phyloP scores from a whole-genome alignment of 2,113 vertebrate genomes.

The Onychostruthus taczanowskii region DNA sequence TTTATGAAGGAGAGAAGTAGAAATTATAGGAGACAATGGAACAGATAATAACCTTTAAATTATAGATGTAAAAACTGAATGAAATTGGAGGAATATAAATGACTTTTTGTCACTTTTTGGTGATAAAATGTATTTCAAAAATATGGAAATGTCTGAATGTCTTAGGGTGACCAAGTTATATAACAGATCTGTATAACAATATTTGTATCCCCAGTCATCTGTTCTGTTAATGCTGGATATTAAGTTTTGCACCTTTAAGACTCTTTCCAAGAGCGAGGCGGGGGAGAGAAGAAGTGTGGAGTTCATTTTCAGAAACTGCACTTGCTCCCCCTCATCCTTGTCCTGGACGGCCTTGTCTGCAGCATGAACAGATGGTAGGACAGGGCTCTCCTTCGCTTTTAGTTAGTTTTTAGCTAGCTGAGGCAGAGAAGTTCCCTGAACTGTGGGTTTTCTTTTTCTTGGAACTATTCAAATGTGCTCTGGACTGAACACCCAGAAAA shows the following conservation, averaged over 20 bases:
- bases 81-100: neutral
- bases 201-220: neutral
- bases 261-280: neutral
- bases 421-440: neutral
- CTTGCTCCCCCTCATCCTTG: neutral
- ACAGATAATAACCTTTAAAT: neutral
- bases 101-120: neutral
- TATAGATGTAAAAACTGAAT: neutral
- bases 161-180: neutral
- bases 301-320: neutral
- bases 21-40: neutral
- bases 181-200: neutral
- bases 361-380: neutral
- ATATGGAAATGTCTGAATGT: neutral
- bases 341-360: neutral
- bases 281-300: neutral
- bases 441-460: neutral
- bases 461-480: neutral
- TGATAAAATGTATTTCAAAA: neutral
- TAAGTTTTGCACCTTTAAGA: neutral
- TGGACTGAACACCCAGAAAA: neutral
- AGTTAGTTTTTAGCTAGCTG: neutral
- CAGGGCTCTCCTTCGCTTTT: neutral
- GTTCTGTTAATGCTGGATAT: neutral
- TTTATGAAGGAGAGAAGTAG: neutral